Conservation (phyloP, 1,140 invertebrate species). For the Forficula auricularia region DNA sequence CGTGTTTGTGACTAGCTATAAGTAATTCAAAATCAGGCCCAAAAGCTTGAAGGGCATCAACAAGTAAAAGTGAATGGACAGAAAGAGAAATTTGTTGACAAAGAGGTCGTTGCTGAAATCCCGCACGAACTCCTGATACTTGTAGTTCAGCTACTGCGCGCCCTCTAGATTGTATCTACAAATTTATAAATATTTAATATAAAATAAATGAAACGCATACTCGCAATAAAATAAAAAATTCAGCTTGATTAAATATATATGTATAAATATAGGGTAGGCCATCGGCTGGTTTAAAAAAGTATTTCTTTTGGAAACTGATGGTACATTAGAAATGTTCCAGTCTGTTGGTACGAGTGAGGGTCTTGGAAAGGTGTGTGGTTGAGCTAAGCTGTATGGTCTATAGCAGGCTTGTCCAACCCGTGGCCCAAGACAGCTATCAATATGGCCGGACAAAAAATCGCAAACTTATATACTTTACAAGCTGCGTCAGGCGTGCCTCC, state of each 20-base stretch:
- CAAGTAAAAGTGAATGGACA: constrained; percentile 78
- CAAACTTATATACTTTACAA: no score
- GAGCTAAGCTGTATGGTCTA: no score
- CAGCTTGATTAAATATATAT: constrained; percentile 1
- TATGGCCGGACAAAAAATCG: no score
- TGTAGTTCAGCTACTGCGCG: constrained; percentile 77
- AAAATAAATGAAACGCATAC: neutral
- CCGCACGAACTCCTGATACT: constrained; percentile 67
- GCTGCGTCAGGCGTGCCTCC: no score
- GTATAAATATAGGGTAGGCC: no score
- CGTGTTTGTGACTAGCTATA: constrained; percentile 83
- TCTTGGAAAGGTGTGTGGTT: no score
- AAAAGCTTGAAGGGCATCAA: constrained; percentile 87
- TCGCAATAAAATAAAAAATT: constrained; percentile 7
- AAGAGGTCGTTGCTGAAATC: constrained; percentile 47
- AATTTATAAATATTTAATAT: neutral
- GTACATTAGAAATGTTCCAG: no score
- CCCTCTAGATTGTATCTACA: constrained; percentile 46
- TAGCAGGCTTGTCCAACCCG: no score
- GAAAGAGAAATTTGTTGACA: constrained; percentile 63
- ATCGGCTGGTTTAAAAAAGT: no score
- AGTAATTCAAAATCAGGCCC: constrained; percentile 87
- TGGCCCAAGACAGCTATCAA: no score
- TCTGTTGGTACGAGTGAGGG: no score
- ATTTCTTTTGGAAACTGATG: no score